Evolutionary conservation across 2,888 invertebrate species (phyloP).

Genomic region (Zygaena filipendulae): DNA sequence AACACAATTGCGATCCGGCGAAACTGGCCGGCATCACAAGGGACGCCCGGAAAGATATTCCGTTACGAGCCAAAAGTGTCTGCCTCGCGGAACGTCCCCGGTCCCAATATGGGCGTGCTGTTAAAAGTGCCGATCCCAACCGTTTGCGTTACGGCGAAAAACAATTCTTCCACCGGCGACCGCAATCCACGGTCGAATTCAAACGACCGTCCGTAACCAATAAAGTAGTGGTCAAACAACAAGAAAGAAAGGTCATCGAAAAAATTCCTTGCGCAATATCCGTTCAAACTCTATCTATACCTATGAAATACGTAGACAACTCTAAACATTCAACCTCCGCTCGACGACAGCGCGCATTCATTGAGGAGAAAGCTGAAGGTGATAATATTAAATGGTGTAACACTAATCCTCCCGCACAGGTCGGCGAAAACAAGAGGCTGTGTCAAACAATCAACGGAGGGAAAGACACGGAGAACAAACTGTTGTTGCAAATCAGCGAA

Average conservation of each 20-base stretch:
- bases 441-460: constrained; percentile 40
- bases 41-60: constrained; percentile 26
- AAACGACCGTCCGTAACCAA: constrained; percentile 23
- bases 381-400: no score
- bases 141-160: constrained; percentile 30
- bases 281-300: constrained; percentile 50
- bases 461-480: constrained; percentile 61
- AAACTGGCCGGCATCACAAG: constrained; percentile 31
- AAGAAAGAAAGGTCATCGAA: constrained; percentile 38
- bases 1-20: no score
- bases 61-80: constrained; percentile 49
- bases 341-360: constrained; percentile 23
- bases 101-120: constrained; percentile 39
- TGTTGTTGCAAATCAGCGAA: constrained; percentile 68
- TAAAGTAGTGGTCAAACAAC: constrained; percentile 36
- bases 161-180: constrained; percentile 28
- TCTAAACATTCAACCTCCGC: constrained; percentile 47
- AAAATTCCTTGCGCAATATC: constrained; percentile 49
- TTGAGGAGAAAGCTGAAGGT: no score
- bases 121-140: constrained; percentile 41
- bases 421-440: constrained; percentile 55
- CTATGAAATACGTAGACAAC: constrained; percentile 51
- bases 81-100: constrained; percentile 42
- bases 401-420: constrained; percentile 56
- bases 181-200: constrained; percentile 18